Evolutionary conservation across 2,797 vertebrate species (phyloP).

Genomic region (Dallia pectoralis): DNA sequence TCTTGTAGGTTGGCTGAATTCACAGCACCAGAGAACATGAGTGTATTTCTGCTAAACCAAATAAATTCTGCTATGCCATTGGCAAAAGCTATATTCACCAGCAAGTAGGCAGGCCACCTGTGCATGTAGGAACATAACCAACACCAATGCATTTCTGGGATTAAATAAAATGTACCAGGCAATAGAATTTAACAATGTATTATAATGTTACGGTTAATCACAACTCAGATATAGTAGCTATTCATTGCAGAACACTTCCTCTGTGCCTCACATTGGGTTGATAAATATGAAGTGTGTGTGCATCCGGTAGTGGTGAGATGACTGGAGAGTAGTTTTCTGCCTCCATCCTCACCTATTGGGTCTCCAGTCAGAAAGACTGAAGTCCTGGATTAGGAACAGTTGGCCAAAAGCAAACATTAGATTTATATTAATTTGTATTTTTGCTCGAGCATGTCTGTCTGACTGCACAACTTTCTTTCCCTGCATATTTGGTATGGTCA

Average conservation of each 20-base stretch:
- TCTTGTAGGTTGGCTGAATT: too few relatives aligned
- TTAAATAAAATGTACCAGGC: too few relatives aligned
- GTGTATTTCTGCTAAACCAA: too few relatives aligned
- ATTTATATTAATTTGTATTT: not conserved
- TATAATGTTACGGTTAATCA: not conserved
- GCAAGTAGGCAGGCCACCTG: too few relatives aligned
- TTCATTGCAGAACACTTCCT: not conserved
- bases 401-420: not conserved
- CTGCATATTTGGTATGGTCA: not conserved
- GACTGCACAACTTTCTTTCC: not conserved
- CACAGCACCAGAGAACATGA: too few relatives aligned
- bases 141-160: too few relatives aligned
- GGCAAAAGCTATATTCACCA: too few relatives aligned
- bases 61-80: too few relatives aligned
- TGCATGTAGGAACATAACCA: too few relatives aligned
- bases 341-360: not conserved
- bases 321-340: not conserved
- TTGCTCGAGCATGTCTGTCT: not conserved
- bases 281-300: not conserved
- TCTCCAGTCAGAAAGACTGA: not conserved
- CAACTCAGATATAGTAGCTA: not conserved
- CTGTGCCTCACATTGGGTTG: not conserved
- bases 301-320: not conserved
- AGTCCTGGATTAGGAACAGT: not conserved
- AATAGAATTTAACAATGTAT: too few relatives aligned